phyloP scores from a whole-genome alignment of 2,888 invertebrate species.

The Drosophila sordidapex region DNA sequence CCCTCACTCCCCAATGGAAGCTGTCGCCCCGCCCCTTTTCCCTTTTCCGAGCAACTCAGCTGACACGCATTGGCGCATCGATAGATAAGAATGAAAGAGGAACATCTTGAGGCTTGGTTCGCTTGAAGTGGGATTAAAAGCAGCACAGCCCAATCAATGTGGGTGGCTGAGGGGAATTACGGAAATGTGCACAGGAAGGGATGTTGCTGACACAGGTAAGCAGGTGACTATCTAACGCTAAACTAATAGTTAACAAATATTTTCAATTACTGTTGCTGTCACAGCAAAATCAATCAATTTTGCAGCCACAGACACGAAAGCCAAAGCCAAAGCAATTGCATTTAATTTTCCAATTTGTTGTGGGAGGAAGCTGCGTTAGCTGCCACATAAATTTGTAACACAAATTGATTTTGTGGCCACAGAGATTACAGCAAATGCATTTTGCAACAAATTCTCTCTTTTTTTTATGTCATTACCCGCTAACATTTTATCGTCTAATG shows the following conservation, averaged over 20 bases:
- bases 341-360: slow-evolving; percentile 63
- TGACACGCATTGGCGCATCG: slow-evolving; percentile 77
- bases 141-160: slow-evolving; percentile 18
- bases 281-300: slow-evolving; percentile 78
- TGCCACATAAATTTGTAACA: slow-evolving; percentile 52
- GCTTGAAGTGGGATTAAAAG: slow-evolving; percentile 71
- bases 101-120: slow-evolving; percentile 57
- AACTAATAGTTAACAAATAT: slow-evolving; percentile 79
- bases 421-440: slow-evolving; percentile 74
- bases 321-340: slow-evolving; percentile 66
- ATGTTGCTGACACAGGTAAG: slow-evolving; percentile 50
- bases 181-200: slow-evolving; percentile 69
- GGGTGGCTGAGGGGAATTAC: slow-evolving; percentile 47
- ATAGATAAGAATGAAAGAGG: slow-evolving; percentile 61
- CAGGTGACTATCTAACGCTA: slow-evolving; percentile 32
- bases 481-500: slow-evolving; percentile 62
- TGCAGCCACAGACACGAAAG: slow-evolving; percentile 58
- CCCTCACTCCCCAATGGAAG: slow-evolving; percentile 24
- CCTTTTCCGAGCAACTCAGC: slow-evolving; percentile 32
- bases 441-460: slow-evolving; percentile 38
- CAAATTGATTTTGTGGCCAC: slow-evolving; percentile 79
- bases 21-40: slow-evolving; percentile 7
- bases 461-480: slow-evolving; percentile 26
- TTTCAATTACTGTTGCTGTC: slow-evolving; percentile 78
- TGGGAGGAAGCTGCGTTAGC: slow-evolving; percentile 28